Evolutionary conservation across 2,888 invertebrate species (phyloP), one percentile per base, ranked within the genome.

Genomic region (Ophioninae sp.): DNA sequence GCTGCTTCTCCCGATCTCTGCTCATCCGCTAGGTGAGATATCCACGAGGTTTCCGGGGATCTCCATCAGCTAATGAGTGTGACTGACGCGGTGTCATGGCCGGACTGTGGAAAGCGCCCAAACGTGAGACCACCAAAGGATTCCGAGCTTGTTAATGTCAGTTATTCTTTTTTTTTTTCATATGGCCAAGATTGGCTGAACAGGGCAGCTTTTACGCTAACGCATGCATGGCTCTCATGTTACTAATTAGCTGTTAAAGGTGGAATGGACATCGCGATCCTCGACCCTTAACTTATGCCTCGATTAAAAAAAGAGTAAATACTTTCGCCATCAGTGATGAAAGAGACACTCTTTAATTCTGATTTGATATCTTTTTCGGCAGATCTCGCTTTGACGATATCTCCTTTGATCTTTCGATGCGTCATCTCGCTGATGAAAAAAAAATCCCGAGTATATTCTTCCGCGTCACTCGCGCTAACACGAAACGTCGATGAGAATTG

Each of bases 1-100:
- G 73, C 68, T 57, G 72, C 64, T 78, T 20, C 74, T 84, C 82
- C 73, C 82, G 83, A 84, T 86, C 83, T 84, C 79, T 76, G 64
- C 78, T 79, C 76, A 64, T 61, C 73, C 64, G 44, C 50, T 50
- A 85, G 85, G 81, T 79, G 85, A 85, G 87, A 86, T 88, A 88
- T 87, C 83, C 20, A 80, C 82, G 69, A 41, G 73, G 79, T 73
- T 70, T 78, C 68, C 67, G 41, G 70, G 65, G 56, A 76, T 81
- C 79, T 88, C 87, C 89, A 90, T 91, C 90, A 89, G 87, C 87
- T 90, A 90, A 91, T 90, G 89, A 90, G 88, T 88, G 88, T 88
- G 87, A 83, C 85, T 84, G 79, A 86, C 86, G 86, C 79, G 39
- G 59, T 78, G 61, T 65, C 23, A 64, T 59, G 41, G 44, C 61